phyloP scores from a whole-genome alignment of 2,888 invertebrate species.

The Ypsolopha sequella region DNA sequence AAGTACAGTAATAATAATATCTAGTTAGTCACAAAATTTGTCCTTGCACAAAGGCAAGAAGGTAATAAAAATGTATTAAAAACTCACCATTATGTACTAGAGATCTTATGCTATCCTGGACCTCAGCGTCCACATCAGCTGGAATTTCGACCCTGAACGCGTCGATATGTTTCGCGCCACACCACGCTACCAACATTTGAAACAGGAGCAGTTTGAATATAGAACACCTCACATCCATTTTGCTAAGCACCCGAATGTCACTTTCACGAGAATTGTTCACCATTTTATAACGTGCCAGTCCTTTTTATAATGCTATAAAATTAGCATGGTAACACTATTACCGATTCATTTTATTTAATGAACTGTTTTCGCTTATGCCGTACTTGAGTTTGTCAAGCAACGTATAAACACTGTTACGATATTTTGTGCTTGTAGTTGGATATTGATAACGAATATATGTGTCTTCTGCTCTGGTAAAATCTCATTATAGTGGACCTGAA shows the following conservation, averaged over 20 bases:
- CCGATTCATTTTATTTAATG: slow-evolving; percentile 10
- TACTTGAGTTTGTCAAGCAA: slow-evolving; percentile 2
- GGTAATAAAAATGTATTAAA: not conserved
- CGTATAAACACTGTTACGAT: slow-evolving; percentile 15
- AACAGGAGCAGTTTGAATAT: slow-evolving; percentile 56
- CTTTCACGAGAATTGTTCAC: slow-evolving; percentile 30
- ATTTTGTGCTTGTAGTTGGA: slow-evolving; percentile 59
- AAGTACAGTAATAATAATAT: not conserved
- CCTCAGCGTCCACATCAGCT: slow-evolving; percentile 24
- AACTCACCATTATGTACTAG: slow-evolving; percentile 55
- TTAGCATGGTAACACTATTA: slow-evolving; percentile 19
- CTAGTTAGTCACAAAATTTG: no score
- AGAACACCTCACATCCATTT: slow-evolving; percentile 56
- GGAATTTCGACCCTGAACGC: slow-evolving; percentile 21
- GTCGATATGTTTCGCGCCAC: slow-evolving; percentile 45
- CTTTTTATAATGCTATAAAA: slow-evolving; percentile 14
- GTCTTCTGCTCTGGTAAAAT: slow-evolving; percentile 37
- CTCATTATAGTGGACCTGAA: slow-evolving; percentile 60
- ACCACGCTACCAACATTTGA: slow-evolving; percentile 54
- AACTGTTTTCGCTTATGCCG: slow-evolving; percentile 3
- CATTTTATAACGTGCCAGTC: not conserved
- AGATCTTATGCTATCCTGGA: slow-evolving; percentile 53
- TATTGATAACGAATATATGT: slow-evolving; percentile 41
- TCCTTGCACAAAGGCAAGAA: no score
- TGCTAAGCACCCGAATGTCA: slow-evolving; percentile 41